Evolutionary conservation across 2,113 vertebrate genomes (phyloP).

Genomic region (Pomatorhinus ruficollis): DNA sequence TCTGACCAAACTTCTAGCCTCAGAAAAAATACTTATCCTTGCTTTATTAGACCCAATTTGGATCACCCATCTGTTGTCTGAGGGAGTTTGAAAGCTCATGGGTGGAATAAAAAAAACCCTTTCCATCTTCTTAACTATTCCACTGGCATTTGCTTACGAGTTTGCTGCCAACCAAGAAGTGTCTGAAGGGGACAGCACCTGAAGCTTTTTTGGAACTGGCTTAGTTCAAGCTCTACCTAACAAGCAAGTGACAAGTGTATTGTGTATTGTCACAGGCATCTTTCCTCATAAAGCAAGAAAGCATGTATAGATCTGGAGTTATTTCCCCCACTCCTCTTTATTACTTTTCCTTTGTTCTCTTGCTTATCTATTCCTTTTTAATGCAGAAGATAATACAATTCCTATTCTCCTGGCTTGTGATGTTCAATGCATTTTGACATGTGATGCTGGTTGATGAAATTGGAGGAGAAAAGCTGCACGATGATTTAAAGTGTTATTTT

Average conservation of each 20-base stretch:
- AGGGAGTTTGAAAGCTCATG: conserved; percentile 66
- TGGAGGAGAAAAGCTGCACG: conserved; percentile 66
- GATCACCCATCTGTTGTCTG: conserved; percentile 69
- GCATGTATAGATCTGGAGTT: conserved; percentile 44
- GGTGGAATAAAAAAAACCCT: conserved; percentile 46
- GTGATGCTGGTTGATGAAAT: conserved; percentile 61
- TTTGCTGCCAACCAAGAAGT: conserved; percentile 46
- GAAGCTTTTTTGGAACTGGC: conserved; percentile 58
- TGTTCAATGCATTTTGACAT: conserved; percentile 64
- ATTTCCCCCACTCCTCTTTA: conserved; percentile 30
- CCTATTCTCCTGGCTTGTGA: conserved; percentile 47
- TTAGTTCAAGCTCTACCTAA: conserved; percentile 22
- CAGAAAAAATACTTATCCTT: conserved; percentile 48
- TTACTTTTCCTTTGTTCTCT: conserved; percentile 53
- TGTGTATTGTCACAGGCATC: conserved; percentile 32
- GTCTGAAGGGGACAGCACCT: conserved; percentile 64
- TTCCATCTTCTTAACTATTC: conserved; percentile 55
- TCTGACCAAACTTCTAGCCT: conserved; percentile 45
- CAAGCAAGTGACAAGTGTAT: conserved; percentile 48
- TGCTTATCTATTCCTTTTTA: conserved; percentile 56
- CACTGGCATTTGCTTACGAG: conserved; percentile 40
- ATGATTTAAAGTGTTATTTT: conserved; percentile 67
- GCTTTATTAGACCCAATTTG: conserved; percentile 62
- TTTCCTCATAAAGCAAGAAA: conserved; percentile 12
- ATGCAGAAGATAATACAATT: conserved; percentile 60